These are phyloP conservation scores for Phenganax marumi DNA, from an alignment of 92 coral and sea anemone genomes.

Conservation along the genomic window DNA sequence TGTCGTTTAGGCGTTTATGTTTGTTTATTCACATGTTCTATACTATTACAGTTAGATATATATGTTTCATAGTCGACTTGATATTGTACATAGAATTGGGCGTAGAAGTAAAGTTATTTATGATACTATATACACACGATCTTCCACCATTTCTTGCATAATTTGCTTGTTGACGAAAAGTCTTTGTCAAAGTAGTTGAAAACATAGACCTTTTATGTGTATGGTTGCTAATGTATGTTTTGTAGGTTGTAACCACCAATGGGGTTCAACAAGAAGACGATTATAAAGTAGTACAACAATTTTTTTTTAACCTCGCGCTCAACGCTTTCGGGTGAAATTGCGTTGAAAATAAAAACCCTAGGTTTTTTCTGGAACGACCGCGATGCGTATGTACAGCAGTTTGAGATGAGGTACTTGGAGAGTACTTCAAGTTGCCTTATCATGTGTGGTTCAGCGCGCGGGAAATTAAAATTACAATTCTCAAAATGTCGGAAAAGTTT, in stretches of 20 bases:
- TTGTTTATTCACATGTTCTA: background rate
- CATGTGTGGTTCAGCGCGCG: slow-evolving; percentile 1
- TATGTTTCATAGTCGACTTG: background rate
- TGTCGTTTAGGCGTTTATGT: background rate
- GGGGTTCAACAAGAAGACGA: no score
- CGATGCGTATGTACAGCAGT: slow-evolving; percentile 14
- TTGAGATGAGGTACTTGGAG: no score
- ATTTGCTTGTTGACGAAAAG: no score
- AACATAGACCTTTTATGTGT: no score
- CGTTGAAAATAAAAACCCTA: background rate
- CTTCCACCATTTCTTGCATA: no score
- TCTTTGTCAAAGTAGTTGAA: no score
- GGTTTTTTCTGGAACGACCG: background rate
- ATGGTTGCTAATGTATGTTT: no score
- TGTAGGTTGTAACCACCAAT: no score
- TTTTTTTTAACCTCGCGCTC: no score
- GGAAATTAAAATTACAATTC: background rate
- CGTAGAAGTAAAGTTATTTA: slow-evolving; percentile 12
- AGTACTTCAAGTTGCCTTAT: no score
- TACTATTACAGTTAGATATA: background rate
- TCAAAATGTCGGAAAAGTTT: slow-evolving; percentile 1
- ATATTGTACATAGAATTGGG: slow-evolving; percentile 20
- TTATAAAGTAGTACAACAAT: no score
- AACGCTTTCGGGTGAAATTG: no score
- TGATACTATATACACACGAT: background rate